Evolutionary conservation across 2,113 vertebrate species (phyloP).

Genomic region (Setophaga kirtlandii): DNA sequence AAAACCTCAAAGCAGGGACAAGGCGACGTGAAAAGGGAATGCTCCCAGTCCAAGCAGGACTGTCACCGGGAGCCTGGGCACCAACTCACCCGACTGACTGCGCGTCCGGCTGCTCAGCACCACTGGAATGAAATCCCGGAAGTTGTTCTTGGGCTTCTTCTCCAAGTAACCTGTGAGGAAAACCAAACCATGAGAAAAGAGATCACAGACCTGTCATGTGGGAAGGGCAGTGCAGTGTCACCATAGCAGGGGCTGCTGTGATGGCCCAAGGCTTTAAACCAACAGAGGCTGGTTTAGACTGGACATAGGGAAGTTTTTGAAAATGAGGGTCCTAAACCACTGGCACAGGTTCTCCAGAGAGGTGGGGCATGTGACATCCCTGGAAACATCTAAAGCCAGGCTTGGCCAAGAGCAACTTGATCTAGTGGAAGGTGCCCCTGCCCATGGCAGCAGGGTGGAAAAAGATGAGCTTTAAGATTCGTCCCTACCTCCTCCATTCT

Average conservation of each 20-base stretch:
- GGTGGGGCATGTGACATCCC: neutral
- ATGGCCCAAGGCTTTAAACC: neutral
- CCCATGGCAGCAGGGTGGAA: neutral
- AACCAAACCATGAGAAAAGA: neutral
- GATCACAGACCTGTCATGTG: fast-evolving
- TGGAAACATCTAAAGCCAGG: neutral
- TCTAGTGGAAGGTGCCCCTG: neutral
- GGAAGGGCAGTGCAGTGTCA: neutral
- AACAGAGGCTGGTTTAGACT: neutral
- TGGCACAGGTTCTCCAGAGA: neutral
- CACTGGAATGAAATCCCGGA: slow-evolving; percentile 82
- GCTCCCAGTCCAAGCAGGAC: neutral
- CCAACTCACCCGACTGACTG: slow-evolving; percentile 80
- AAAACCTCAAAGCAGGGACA: neutral
- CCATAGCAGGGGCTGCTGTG: neutral
- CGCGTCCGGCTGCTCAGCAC: slow-evolving; percentile 82
- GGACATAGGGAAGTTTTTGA: neutral
- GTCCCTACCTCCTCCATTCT: neutral
- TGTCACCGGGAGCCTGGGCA: neutral
- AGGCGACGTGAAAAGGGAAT: fast-evolving
- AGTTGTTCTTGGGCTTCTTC: slow-evolving; percentile 85
- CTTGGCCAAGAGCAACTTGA: neutral
- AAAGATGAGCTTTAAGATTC: neutral
- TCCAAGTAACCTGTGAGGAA: slow-evolving; percentile 71
- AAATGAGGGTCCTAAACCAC: neutral